phyloP scores from a whole-genome alignment of 2,113 vertebrate species.

The Athene cunicularia region DNA sequence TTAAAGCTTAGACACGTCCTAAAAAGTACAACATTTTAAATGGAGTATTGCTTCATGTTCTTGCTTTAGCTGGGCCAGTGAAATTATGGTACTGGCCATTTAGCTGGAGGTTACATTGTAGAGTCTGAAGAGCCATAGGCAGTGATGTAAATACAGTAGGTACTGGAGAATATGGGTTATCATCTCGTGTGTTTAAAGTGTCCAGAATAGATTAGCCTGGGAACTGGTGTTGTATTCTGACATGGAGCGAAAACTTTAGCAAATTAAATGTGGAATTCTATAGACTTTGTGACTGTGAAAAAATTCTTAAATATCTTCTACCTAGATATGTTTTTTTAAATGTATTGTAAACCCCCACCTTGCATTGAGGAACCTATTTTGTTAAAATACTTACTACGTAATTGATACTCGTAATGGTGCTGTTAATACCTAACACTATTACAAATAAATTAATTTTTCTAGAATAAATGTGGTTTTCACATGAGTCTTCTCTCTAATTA shows the following conservation, averaged over 20 bases:
- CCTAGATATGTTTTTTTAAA: background rate
- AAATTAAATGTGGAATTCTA: background rate
- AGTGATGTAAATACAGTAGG: background rate
- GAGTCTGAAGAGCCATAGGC: background rate
- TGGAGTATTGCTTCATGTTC: background rate
- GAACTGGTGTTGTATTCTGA: background rate
- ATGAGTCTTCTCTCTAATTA: constrained; percentile 11
- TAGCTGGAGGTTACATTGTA: background rate
- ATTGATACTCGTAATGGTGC: too few species aligned
- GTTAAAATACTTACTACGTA: background rate
- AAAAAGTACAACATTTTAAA: background rate
- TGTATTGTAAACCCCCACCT: background rate
- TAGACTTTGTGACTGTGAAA: background rate
- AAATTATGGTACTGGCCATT: background rate
- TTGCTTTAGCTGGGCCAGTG: background rate
- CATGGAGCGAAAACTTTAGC: background rate
- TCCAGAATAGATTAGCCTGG: background rate
- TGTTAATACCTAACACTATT: background rate
- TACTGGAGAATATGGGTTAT: background rate
- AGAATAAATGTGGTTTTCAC: background rate
- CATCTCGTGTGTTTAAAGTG: background rate
- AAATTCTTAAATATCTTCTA: background rate
- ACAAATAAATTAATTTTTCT: background rate
- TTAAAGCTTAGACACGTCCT: background rate
- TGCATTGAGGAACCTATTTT: background rate